Base-by-base conservation (phyloP, 2,113 vertebrate genomes). In the Burhinus bistriatus region DNA sequence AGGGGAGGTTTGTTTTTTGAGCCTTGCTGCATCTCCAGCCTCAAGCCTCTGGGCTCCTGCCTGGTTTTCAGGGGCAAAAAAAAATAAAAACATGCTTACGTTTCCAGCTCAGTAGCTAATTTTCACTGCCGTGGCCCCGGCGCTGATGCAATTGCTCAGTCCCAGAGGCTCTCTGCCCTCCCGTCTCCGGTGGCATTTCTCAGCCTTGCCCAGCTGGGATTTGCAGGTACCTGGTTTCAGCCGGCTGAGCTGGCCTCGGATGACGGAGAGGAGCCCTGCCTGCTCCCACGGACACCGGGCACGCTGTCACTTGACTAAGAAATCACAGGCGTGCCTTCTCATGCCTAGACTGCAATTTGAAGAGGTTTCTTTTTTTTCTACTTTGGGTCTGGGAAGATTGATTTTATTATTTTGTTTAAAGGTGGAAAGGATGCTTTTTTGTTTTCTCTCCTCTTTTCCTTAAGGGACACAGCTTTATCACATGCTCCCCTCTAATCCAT, bases 41-140 rank as follows among this genome's bases (percentile, higher is more conserved):
- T 79, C 26, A 8, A 5, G 3, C 23, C 55, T 3, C 34, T 3
- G 0, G 51, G 82, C 27, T 84, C 40, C 78, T 71, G 36, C 44
- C 34, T 32, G 40, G 9, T 17, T 36, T 51, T 51, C 25, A 69
- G 62, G 45, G 44, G 40, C 16, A 51, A 32, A n/a, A 51, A 73
- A 64, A 22, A 15, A 9, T 11, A 21, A 40, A n/a, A 65, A 0
- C 1, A 30, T 0, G 1, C 26, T 22, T 12, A 42, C 9, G 11
- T 52, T 52, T 69, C 87, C 76, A 91, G 66, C 66, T 66, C 55
- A 15, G 40, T 10, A 18, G 38, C 22, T 36, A 9, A 47, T 81
- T 80, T 36, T 47, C 68, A 23, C 22, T 0, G 0, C 9, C 0
- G 2, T 8, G 55, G 52, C 26, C 71, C 30, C 0, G 0, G 64